Conservation (phyloP, 2,888 invertebrate genomes). For the Cheilosia scutellata region DNA sequence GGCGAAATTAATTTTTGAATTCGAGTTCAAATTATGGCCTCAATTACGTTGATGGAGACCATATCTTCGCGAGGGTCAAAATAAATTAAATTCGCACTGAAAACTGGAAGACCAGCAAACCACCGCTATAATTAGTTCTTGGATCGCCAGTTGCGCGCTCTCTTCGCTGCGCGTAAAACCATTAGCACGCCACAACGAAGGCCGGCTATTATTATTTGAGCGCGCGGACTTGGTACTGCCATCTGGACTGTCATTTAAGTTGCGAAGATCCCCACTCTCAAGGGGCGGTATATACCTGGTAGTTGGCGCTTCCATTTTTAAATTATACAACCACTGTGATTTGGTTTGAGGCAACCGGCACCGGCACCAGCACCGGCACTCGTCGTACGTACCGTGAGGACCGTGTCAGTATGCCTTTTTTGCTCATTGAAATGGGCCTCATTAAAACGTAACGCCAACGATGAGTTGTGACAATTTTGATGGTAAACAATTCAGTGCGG, state of each 20-base stretch:
- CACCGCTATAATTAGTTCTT: slow-evolving; percentile 51
- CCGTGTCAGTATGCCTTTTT: slow-evolving; percentile 13
- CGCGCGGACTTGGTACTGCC: not conserved
- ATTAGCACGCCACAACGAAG: slow-evolving; percentile 48
- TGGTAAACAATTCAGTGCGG: slow-evolving; percentile 35
- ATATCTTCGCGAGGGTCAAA: not conserved
- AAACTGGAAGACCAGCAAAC: slow-evolving; percentile 27
- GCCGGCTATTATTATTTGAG: slow-evolving; percentile 4
- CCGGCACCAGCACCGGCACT: not conserved
- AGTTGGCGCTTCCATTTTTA: slow-evolving; percentile 24
- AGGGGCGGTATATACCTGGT: not conserved
- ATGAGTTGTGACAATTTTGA: slow-evolving; percentile 44
- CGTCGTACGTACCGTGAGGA: not conserved
- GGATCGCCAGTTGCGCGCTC: slow-evolving; percentile 31
- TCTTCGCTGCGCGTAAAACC: slow-evolving; percentile 43
- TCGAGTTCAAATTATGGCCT: slow-evolving; percentile 12
- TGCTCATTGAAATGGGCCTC: slow-evolving; percentile 6
- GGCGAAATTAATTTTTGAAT: slow-evolving; percentile 18
- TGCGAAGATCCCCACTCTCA: not conserved
- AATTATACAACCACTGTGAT: slow-evolving; percentile 41
- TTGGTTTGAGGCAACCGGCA: not conserved
- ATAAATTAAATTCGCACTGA: slow-evolving; percentile 37
- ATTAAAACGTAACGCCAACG: slow-evolving; percentile 8
- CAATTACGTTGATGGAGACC: slow-evolving; percentile 6
- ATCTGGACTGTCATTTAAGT: slow-evolving; percentile 26